phyloP scores from a whole-genome alignment of 2,888 invertebrate genomes.

The Rhingia rostrata region DNA sequence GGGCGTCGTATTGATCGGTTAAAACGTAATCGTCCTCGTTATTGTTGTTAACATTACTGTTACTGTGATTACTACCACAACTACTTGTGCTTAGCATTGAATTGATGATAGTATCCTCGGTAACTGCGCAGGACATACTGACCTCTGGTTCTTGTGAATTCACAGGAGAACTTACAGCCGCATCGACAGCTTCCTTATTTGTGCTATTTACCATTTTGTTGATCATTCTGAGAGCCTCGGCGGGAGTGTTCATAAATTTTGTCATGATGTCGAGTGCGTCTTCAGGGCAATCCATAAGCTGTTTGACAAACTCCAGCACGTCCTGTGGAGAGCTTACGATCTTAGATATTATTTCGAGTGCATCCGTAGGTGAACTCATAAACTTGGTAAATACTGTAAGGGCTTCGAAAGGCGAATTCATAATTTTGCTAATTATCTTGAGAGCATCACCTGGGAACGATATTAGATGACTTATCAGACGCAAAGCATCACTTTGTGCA shows the following conservation, averaged over 20 bases:
- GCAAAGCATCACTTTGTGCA: constrained; percentile 82
- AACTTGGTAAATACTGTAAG: constrained; percentile 83
- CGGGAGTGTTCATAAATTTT: constrained; percentile 82
- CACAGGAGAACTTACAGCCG: constrained; percentile 24
- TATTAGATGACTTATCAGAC: constrained; percentile 82
- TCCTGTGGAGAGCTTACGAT: constrained; percentile 82
- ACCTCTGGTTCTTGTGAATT: constrained; percentile 58
- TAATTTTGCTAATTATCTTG: constrained; percentile 83
- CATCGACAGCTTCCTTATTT: constrained; percentile 35
- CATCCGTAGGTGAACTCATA: constrained; percentile 83
- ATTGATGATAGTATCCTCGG: constrained; percentile 71
- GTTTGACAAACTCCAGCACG: constrained; percentile 82
- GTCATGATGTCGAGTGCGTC: constrained; percentile 83
- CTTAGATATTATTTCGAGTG: constrained; percentile 83
- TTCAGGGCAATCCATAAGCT: constrained; percentile 83
- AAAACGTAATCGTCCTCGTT: constrained; percentile 58
- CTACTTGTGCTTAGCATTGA: constrained; percentile 72
- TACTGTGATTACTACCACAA: constrained; percentile 59
- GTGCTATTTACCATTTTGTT: constrained; percentile 81
- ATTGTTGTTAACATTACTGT: constrained; percentile 44
- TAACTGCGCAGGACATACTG: constrained; percentile 47
- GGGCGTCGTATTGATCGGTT: constrained; percentile 75
- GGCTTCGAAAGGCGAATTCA: constrained; percentile 83
- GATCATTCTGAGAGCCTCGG: constrained; percentile 81
- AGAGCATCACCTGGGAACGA: constrained; percentile 82